A percentile compares a stretch with the other conserved stretches of the same genome.
Evolutionary conservation across 2,888 invertebrate genomes (phyloP).

Genomic region (Caenorhabditis sp.): DNA sequence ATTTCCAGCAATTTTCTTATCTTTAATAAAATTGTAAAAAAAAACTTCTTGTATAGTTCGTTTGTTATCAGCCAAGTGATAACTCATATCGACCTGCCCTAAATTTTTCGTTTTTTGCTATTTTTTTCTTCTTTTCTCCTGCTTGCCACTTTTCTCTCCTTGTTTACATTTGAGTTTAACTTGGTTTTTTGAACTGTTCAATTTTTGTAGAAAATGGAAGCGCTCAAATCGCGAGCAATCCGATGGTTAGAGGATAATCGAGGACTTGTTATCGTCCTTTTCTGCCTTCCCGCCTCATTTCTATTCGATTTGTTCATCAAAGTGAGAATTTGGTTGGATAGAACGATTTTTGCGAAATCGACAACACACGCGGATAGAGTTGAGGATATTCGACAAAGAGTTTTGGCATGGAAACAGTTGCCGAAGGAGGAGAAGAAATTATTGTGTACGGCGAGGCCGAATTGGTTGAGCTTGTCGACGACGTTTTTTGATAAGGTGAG

Average conservation of each 20-base stretch:
- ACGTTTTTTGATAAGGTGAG: slow-evolving; percentile 78
- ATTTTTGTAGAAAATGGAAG: slow-evolving; percentile 17
- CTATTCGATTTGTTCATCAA: slow-evolving; percentile 61
- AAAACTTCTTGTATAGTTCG: too few species aligned
- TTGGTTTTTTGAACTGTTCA: not conserved
- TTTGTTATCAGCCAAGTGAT: too few species aligned
- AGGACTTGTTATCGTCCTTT: slow-evolving; percentile 76
- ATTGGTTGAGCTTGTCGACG: slow-evolving; percentile 79
- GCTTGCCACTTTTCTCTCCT: too few species aligned
- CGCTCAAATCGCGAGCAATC: slow-evolving; percentile 37
- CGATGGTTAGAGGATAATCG: slow-evolving; percentile 67
- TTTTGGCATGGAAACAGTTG: slow-evolving; percentile 69
- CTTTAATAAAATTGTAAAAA: too few species aligned
- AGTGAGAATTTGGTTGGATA: slow-evolving; percentile 53
- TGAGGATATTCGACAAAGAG: slow-evolving; percentile 46
- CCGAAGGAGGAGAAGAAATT: slow-evolving; percentile 74
- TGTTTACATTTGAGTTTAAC: too few species aligned
- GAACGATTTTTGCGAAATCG: slow-evolving; percentile 44
- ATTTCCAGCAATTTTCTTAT: too few species aligned
- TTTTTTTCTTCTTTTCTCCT: too few species aligned
- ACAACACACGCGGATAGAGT: slow-evolving; percentile 65
- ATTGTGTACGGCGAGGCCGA: slow-evolving; percentile 79
- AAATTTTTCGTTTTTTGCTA: too few species aligned
- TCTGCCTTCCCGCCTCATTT: slow-evolving; percentile 79
- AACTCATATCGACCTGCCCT: too few species aligned